phyloP scores from a whole-genome alignment of 2,797 vertebrate species.

The Galago senegalensis region DNA sequence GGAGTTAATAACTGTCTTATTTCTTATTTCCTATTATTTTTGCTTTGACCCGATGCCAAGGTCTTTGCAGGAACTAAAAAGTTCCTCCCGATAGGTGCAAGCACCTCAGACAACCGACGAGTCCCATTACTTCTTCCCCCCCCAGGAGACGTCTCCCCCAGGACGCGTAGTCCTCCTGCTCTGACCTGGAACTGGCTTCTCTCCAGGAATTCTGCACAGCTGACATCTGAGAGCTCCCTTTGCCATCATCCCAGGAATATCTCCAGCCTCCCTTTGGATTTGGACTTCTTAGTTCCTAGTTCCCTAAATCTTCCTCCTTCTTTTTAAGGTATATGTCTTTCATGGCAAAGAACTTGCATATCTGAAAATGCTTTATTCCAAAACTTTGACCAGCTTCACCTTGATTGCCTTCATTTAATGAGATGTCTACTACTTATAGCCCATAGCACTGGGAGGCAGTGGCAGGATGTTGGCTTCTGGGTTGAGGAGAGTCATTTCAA shows the following conservation, averaged over 20 bases:
- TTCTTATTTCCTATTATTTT: not conserved
- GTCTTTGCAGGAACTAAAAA: constrained; percentile 23
- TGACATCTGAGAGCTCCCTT: not conserved
- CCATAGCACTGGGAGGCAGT: not conserved
- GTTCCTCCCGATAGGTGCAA: not conserved
- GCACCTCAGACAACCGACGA: not conserved
- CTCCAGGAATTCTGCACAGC: not conserved
- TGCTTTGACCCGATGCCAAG: not conserved
- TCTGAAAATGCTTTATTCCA: not conserved
- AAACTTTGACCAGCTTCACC: not conserved
- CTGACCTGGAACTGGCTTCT: not conserved
- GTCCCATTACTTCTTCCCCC: not conserved
- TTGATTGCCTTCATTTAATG: not conserved
- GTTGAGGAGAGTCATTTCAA: not conserved
- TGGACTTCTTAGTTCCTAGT: not conserved
- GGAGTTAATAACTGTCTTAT: not conserved
- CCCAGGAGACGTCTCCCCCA: not conserved
- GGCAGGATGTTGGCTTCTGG: not conserved
- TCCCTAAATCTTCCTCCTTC: not conserved
- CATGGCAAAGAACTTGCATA: not conserved
- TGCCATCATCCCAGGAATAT: not conserved
- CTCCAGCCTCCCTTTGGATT: not conserved
- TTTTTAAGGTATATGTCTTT: constrained; percentile 20
- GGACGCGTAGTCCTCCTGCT: not conserved
- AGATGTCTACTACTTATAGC: not conserved